A percentile compares a stretch with the other conserved stretches of the same genome.
Conservation (phyloP, 1,140 invertebrate genomes). For the Pinna nobilis region DNA sequence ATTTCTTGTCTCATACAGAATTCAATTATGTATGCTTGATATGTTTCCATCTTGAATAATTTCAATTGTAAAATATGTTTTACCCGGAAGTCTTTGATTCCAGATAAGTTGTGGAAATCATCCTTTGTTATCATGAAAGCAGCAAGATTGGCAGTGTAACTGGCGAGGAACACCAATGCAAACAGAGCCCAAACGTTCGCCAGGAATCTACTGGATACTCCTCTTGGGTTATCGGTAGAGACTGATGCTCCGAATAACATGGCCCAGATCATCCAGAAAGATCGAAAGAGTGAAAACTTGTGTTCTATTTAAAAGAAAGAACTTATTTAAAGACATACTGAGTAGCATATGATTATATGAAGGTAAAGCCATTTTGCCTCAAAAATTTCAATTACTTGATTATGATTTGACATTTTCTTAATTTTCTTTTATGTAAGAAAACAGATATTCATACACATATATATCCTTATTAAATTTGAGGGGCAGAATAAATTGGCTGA, state of each 20-base stretch:
- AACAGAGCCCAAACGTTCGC: constrained; percentile 99
- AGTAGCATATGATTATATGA: no score
- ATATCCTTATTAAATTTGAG: no score
- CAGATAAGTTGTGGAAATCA: constrained; percentile 95
- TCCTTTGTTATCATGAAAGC: constrained; percentile 99
- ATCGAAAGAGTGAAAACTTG: constrained; percentile 95
- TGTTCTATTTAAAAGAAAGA: constrained; percentile 72
- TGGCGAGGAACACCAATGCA: constrained; percentile 79
- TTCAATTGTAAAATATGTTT: no score
- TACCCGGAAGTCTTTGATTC: constrained; percentile 89
- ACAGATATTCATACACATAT: no score
- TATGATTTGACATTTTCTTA: no score
- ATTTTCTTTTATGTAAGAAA: no score
- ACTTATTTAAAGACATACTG: no score
- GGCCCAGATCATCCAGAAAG: constrained; percentile 99
- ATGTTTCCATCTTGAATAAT: neutral
- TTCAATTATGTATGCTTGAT: neutral
- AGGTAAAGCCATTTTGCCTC: no score
- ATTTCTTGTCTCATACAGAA: neutral
- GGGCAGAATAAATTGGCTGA: no score
- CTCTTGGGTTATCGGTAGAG: constrained; percentile 94
- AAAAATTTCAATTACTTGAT: no score
- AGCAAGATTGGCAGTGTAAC: constrained; percentile 80
- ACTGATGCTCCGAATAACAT: constrained; percentile 98
- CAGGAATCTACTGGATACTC: constrained; percentile 94